phyloP scores from a whole-genome alignment of 2,888 invertebrate genomes.

The Microplitis manilae region DNA sequence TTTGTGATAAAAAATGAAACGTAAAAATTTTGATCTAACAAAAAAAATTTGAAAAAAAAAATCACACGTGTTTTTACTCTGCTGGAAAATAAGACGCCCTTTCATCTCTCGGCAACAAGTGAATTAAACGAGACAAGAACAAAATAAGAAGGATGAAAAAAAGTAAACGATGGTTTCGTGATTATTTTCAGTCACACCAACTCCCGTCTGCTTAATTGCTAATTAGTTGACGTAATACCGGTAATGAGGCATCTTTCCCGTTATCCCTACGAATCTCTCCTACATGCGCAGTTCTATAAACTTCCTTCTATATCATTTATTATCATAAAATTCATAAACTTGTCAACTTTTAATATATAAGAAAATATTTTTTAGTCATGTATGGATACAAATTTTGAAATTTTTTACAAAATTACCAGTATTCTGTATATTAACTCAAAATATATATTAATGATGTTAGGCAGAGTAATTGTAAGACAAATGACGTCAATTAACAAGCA shows the following conservation, averaged over 20 bases:
- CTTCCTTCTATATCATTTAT: constrained; percentile 20
- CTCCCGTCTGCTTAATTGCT: constrained; percentile 55
- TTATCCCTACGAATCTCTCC: constrained; percentile 40
- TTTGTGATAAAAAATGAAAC: too few relatives aligned
- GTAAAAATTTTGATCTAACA: neutral
- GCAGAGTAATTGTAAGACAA: too few relatives aligned
- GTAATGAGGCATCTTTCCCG: constrained; percentile 51
- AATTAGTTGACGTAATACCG: constrained; percentile 61
- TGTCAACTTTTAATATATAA: neutral
- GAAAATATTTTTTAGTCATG: neutral
- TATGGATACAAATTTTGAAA: too few relatives aligned
- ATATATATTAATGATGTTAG: too few relatives aligned
- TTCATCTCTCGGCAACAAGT: constrained; percentile 7
- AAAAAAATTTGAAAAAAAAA: neutral
- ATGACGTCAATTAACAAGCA: too few relatives aligned
- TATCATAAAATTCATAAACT: neutral
- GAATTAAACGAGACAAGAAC: neutral
- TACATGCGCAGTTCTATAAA: constrained; percentile 25
- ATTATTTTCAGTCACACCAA: constrained; percentile 55
- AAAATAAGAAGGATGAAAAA: neutral
- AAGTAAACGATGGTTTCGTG: constrained; percentile 38
- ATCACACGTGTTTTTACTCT: neutral
- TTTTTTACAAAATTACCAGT: too few relatives aligned
- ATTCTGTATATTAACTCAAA: too few relatives aligned
- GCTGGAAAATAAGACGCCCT: neutral